Base-by-base conservation (phyloP, 2,888 invertebrate species). In the Apantesis nais region DNA sequence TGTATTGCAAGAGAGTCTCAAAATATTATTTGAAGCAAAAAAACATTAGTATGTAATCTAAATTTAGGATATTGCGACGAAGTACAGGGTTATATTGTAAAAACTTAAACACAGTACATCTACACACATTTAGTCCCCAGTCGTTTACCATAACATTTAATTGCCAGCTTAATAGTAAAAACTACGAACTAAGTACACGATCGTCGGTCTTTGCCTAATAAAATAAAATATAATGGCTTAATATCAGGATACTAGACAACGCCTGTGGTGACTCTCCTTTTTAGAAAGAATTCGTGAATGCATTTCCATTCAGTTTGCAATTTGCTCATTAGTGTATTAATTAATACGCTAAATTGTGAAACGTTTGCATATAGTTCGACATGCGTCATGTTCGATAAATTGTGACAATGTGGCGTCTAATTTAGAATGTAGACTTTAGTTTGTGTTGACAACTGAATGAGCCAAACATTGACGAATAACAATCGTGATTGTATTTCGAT, bases 261-360 rank as follows among this genome's bases (percentile, higher is more conserved):
- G n/a, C n/a, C n/a, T n/a, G n/a, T n/a, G n/a, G n/a, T n/a, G n/a
- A n/a, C n/a, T n/a, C n/a, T n/a, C n/a, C n/a, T n/a, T n/a, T n/a
- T n/a, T n/a, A n/a, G n/a, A n/a, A n/a, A 72, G 69, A 77, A 77
- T 74, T 34, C 62, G 60, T 48, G 14, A 69, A 39, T 41, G 64
- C 52, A 80, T 76, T 80, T 80, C 68, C 73, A 74, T 76, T 72
- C 62, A 60, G 71, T 78, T 78, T 73, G 73, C 78, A 78, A 73
- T 76, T 76, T 70, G 63, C 14, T 68, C 37, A 66, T 67, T 68
- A 72, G 61, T 69, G 48, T 67, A 74, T 78, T 74, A 76, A 74
- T 78, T 74, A 76, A 73, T 72, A 79, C 79, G 75, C 74, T 74
- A 77, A 75, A 75, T 73, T 71, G 37, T 41, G 65, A 16, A 48